Conservation (phyloP, 2,113 vertebrate species). For the Brienomyrus longianalis region DNA sequence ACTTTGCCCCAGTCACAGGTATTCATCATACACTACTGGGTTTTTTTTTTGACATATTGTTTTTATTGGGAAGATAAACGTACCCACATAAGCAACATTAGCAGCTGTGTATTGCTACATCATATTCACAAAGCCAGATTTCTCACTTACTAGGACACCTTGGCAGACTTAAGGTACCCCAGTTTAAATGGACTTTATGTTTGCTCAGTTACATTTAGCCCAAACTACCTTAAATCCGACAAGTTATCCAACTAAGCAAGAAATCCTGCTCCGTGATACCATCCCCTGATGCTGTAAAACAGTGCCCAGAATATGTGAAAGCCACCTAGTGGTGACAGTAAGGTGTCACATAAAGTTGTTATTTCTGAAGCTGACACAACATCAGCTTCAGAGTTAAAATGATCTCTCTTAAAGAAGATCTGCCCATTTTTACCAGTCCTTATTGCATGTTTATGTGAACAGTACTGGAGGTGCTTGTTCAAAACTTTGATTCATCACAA, state of each 20-base stretch:
- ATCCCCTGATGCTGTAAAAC: not conserved
- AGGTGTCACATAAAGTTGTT: not conserved
- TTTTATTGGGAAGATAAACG: not conserved
- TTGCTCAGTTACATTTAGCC: not conserved
- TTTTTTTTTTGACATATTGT: not conserved
- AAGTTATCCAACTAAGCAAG: not conserved
- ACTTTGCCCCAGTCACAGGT: not conserved
- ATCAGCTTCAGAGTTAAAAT: not conserved
- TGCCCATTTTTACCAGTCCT: not conserved
- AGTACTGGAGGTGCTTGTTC: not conserved
- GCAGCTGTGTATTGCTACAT: not conserved
- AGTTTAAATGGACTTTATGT: not conserved
- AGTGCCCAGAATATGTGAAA: not conserved
- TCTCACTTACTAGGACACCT: not conserved
- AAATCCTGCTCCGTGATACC: not conserved
- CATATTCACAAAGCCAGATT: not conserved
- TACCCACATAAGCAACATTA: not conserved
- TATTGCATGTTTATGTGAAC: not conserved
- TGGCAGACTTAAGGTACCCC: not conserved
- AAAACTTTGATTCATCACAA: not conserved
- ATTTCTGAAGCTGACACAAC: not conserved
- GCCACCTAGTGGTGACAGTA: slow-evolving; percentile 1
- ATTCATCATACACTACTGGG: not conserved
- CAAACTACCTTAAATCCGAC: not conserved
- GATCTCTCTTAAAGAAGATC: not conserved